These are phyloP conservation scores for Dermolepida albohirtum DNA, from an alignment of 2,888 invertebrate species.

Conservation along the genomic window DNA sequence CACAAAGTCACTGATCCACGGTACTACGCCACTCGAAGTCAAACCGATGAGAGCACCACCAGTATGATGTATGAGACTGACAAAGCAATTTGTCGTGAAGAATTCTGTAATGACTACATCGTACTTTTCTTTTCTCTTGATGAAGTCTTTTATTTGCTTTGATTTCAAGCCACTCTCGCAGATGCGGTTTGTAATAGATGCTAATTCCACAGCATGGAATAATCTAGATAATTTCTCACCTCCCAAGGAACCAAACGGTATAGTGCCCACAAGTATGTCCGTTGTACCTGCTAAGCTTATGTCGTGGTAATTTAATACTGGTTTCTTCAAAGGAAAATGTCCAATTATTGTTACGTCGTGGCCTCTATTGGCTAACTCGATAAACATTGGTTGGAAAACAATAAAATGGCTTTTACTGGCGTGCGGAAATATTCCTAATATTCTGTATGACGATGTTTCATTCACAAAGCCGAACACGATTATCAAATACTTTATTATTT, in stretches of 20 bases:
- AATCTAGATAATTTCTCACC: conserved; percentile 14
- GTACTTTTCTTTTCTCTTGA: conserved; percentile 64
- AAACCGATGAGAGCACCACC: conserved; percentile 68
- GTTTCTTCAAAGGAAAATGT: conserved; percentile 69
- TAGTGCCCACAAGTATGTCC: conserved; percentile 21
- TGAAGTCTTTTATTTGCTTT: conserved; percentile 58
- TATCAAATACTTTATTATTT: background rate
- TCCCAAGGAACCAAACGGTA: conserved; percentile 32
- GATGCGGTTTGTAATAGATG: conserved; percentile 17
- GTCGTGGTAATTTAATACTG: conserved; percentile 70
- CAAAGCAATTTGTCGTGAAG: conserved; percentile 79
- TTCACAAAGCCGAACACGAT: background rate
- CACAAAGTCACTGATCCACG: conserved; percentile 64
- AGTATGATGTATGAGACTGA: conserved; percentile 74
- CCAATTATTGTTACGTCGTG: conserved; percentile 78
- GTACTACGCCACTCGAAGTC: conserved; percentile 66
- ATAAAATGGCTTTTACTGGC: conserved; percentile 79
- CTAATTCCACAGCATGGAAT: conserved; percentile 25
- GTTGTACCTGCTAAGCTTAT: conserved; percentile 64
- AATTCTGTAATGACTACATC: conserved; percentile 78
- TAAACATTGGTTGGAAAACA: conserved; percentile 72
- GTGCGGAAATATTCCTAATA: conserved; percentile 76
- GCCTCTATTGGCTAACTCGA: conserved; percentile 71
- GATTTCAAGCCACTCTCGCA: conserved; percentile 54
- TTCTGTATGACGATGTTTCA: conserved; percentile 59